Evolutionary conservation across 2,888 invertebrate species (phyloP), one percentile per base, ranked within the genome.

Genomic region (Lithophane semibrunnea): DNA sequence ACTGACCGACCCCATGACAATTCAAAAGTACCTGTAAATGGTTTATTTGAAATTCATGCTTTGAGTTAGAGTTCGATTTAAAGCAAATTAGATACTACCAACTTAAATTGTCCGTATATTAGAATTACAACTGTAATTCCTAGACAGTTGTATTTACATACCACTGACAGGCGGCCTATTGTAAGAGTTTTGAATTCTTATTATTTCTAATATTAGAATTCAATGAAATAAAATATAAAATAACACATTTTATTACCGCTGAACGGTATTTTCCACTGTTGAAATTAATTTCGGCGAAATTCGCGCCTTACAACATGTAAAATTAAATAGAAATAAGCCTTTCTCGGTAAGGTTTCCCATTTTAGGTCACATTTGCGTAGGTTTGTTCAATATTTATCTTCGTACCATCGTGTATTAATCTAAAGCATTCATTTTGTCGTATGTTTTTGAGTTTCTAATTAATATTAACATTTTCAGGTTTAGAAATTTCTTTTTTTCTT

Each of bases 271-370:
- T 67, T 21, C 10, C 18, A 47, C 13, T n/a, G 13, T 54, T 56
- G 10, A 56, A 73, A n/a, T n/a, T n/a, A n/a, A 44, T 73, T 73
- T 73, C 61, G 10, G 5, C 8, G 56, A 49, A 73, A 63, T 24
- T 49, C 4, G 16, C 63, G 24, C n/a, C 49, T 64, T 47, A 16
- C 16, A 58, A 60, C 49, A 29, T 63, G 58, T 37, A 37, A 67
- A 58, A 74, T 74, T 80, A 80, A 64, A 67, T 58, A 37, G n/a
- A 63, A 66, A 71, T 77, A 71, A 54, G 18, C 16, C 49, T 24
- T 65, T 58, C 79, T 68, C 7, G 12, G 49, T 37, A 29, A 10
- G n/a, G 58, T 12, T 64, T 29, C 42, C 4, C n/a, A 29, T 79
- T 79, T 58, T 3, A 52, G n/a, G n/a, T 24, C 8, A 8, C 16